These are phyloP conservation scores for Polietes domitor DNA, from an alignment of 2,888 invertebrate species.

Conservation along the genomic window DNA sequence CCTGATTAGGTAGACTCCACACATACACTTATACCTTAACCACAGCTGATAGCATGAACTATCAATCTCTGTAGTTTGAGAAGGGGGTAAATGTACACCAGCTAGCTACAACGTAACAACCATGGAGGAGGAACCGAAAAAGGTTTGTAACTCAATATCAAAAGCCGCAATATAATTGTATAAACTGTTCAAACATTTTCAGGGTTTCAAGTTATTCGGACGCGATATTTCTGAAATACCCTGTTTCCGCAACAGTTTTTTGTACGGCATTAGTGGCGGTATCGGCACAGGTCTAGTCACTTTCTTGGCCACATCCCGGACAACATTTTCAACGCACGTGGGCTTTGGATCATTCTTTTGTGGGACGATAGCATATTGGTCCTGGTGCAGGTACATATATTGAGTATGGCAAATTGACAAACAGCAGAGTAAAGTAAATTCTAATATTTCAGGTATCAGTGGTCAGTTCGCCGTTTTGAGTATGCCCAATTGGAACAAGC, in stretches of 20 bases:
- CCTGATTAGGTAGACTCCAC: no score
- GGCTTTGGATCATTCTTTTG: constrained; percentile 86
- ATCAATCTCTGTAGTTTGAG: no score
- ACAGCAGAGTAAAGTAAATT: not conserved
- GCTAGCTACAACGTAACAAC: not conserved
- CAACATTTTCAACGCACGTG: constrained; percentile 84
- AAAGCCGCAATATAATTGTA: not conserved
- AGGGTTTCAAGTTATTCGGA: constrained; percentile 86
- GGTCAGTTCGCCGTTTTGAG: constrained; percentile 86
- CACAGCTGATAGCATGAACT: no score
- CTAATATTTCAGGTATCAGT: constrained; percentile 84
- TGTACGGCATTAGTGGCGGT: constrained; percentile 88
- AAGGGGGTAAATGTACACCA: no score
- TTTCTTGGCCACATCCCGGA: constrained; percentile 89
- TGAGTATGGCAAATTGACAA: not conserved
- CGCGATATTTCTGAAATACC: constrained; percentile 88
- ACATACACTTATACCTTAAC: no score
- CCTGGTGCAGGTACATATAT: constrained; percentile 82
- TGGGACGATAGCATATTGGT: constrained; percentile 87
- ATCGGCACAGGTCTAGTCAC: constrained; percentile 85
- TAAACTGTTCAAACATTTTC: constrained; percentile 74
- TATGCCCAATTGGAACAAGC: constrained; percentile 84
- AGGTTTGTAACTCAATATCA: constrained; percentile 47
- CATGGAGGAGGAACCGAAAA: constrained; percentile 64
- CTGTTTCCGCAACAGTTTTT: constrained; percentile 89